phyloP scores from a whole-genome alignment of 2,797 vertebrate species.

The Gadopsis bispinosus region DNA sequence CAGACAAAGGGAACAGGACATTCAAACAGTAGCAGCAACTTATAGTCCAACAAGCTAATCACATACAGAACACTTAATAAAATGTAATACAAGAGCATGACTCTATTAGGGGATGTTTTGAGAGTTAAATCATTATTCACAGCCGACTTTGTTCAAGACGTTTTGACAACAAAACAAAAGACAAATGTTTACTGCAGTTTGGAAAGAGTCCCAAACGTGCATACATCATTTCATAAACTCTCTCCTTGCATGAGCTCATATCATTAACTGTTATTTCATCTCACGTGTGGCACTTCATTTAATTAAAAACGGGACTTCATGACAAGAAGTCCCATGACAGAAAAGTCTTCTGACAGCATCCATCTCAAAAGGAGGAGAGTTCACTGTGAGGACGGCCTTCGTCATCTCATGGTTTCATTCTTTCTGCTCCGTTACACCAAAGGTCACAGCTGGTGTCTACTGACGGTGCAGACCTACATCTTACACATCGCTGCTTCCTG shows the following conservation, averaged over 20 bases:
- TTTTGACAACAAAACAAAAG: not conserved
- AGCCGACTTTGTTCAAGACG: not conserved
- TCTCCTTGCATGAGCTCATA: not conserved
- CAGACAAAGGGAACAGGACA: slow-evolving; percentile 63
- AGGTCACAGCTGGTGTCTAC: not conserved
- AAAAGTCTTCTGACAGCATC: slow-evolving; percentile 37
- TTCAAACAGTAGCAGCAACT: slow-evolving; percentile 48
- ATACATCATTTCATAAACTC: not conserved
- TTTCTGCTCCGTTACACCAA: slow-evolving; percentile 3
- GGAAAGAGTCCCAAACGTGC: not conserved
- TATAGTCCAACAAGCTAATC: slow-evolving; percentile 32
- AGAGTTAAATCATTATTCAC: slow-evolving; percentile 14
- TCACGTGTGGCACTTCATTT: slow-evolving; percentile 33
- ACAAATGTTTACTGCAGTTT: not conserved
- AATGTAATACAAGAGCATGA: slow-evolving; percentile 2
- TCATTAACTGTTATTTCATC: slow-evolving; percentile 7
- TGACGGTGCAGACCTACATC: not conserved
- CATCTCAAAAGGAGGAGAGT: slow-evolving; percentile 1
- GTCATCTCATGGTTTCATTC: slow-evolving; percentile 18
- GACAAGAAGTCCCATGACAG: slow-evolving; percentile 39
- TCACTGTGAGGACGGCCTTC: slow-evolving; percentile 1
- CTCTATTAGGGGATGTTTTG: not conserved
- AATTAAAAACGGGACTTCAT: slow-evolving; percentile 12
- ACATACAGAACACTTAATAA: slow-evolving; percentile 18
- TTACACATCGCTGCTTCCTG: not conserved